Base-by-base conservation (phyloP, 2,797 vertebrate species). In the Eulemur coronatus region DNA sequence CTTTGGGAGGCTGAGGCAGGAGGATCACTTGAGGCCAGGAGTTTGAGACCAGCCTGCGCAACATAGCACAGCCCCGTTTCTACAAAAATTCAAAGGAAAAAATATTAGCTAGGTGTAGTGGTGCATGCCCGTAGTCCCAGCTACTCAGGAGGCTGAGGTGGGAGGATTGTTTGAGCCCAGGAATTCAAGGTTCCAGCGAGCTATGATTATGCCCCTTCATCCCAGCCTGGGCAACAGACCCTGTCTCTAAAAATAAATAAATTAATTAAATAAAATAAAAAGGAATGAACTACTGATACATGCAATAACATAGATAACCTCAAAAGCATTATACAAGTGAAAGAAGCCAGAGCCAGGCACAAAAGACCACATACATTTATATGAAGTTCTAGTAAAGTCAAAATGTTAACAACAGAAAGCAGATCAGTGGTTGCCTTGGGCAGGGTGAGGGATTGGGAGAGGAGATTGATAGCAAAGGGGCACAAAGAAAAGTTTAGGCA, bases 291-390 rank as follows among this genome's bases (percentile, higher is more conserved):
- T 57, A 57, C 55, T 57, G 55, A 10, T 24, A 24, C 55, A 57
- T 24, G 55, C 55, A 48, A 91, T 15, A 82, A 89, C 59, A 89
- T 48, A 69, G 69, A 89, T 94, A 89, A 94, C 33, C 79, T 89
- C 78, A 76, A 67, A 82, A 75, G 48, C 18, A 84, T 89, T 89
- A 65, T 52, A 30, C 15, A 90, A 78, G 86, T 89, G 61, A 89
- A 84, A 84, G 79, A 84, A 84, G 50, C 41, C 59, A 84, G 61
- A 89, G 69, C 14, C 22, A 57, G 55, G 24, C 55, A 57, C 55
- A 57, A 57, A 57, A 73, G 69, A 76, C 78, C 48, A 76, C 7
- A 57, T 67, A 67, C n/a, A 69, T 76, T 84, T 75, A 48, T 65
- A 67, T 75, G 41, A 87, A 84, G 76, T 78, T 76, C 18, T 57